Evolutionary conservation across 2,797 vertebrate species (phyloP), one percentile per base, ranked within the genome.

Genomic region (Peromyscus attwateri): DNA sequence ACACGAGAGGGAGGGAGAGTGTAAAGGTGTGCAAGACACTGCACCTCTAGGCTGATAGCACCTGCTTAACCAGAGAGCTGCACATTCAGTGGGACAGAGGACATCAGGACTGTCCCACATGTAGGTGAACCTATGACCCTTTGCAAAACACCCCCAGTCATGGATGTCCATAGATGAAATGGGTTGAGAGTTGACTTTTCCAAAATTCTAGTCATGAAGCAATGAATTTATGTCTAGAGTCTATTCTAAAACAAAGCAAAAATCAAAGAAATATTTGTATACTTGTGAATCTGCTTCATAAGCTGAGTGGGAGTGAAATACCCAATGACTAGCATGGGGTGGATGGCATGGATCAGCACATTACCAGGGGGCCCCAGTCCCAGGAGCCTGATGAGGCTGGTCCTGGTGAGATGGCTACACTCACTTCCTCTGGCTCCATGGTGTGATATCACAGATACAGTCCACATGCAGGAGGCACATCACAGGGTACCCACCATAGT

Each of bases 391-490:
- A 64, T 85, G 79, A 97, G 46, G 3, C 40, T 75, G 0, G 0
- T 46, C 75, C 11, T 23, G 6, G 70, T 71, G 87, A 40, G 89
- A 96, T 81, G 52, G 1, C 57, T 14, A 92, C 49, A 93, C 13
- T 87, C 43, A 10, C 71, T 2, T 13, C 46, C 84, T 84, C 81
- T 80, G 73, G 88, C 79, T 75, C 71, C 60, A 0, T 0, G 77
- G 60, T 31, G 11, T 89, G 11, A 93, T 60, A 95, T 92, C 92
- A 49, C 88, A 77, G 94, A 49, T 17, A 46, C 89, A 85, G 96
- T 34, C 46, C 3, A 0, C 93, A 29, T n/a, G 52, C 93, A 27
- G 25, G 79, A 88, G 64, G 21, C 0, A n/a, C 43, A 25, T 68
- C 19, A 12, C 64, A 16, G 83, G 9, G 64, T 19, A 29, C 49